Percentiles rank a stretch among this genome's conserved stretches.
phyloP scores from a whole-genome alignment of 1,140 invertebrate genomes.

The Ganaspis sp. region DNA sequence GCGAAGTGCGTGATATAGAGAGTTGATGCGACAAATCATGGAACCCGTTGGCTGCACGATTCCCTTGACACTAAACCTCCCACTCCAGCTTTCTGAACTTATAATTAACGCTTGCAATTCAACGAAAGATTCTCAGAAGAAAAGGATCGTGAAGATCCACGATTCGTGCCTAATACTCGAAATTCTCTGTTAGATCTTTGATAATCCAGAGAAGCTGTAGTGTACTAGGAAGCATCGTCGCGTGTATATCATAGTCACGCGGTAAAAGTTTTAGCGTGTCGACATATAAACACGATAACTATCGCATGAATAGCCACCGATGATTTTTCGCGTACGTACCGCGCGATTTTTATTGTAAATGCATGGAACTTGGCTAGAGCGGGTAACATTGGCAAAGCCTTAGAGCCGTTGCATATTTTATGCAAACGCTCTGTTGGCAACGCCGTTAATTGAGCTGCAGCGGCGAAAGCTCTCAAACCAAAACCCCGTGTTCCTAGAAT shows the following conservation, averaged over 20 bases:
- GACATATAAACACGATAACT: constrained; percentile 37
- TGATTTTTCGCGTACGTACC: constrained; percentile 51
- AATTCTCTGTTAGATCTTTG: constrained; percentile 29
- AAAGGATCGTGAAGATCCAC: not conserved
- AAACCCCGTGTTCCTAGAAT: constrained; percentile 19
- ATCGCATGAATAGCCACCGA: constrained; percentile 45
- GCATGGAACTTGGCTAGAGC: constrained; percentile 44
- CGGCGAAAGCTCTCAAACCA: constrained; percentile 50
- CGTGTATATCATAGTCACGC: constrained; percentile 30
- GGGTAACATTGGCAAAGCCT: constrained; percentile 46
- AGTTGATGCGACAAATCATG: constrained; percentile 27
- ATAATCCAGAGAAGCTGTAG: constrained; percentile 16
- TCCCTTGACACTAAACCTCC: not conserved
- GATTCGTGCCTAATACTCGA: constrained; percentile 27
- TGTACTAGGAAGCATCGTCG: constrained; percentile 30
- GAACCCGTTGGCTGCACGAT: not conserved
- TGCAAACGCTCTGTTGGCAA: constrained; percentile 57
- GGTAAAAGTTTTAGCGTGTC: constrained; percentile 30
- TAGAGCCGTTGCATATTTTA: constrained; percentile 59
- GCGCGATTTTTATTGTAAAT: constrained; percentile 53
- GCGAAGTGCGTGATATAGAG: constrained; percentile 25
- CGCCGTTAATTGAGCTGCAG: constrained; percentile 58
- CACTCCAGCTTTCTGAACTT: not conserved
- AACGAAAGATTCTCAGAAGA: not conserved
- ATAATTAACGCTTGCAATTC: constrained; percentile 21